Evolutionary conservation across 2,888 invertebrate genomes (phyloP), one percentile per base, ranked within the genome.

Genomic region (Chrysolina oricalcia): DNA sequence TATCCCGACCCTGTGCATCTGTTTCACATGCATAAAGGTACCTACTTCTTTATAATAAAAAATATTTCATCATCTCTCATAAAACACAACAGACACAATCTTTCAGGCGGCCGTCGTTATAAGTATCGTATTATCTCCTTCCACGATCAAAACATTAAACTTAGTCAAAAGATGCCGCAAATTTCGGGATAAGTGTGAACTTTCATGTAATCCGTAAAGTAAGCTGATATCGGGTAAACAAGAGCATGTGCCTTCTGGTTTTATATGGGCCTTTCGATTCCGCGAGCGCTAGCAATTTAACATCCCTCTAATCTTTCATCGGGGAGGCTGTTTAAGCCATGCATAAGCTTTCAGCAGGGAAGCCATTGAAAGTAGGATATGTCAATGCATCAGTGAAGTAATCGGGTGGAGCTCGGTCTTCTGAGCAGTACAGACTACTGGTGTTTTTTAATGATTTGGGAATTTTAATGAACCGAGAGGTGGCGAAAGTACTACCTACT

Each of bases 161-260:
- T n/a, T 6, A 23, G 59, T 59, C 59, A 59, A 59, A 53, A 59
- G 59, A 35, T 35, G 59, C 59, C 59, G 59, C 23, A 35, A 17
- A 59, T 27, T 59, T 59, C 59, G 59, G n/a, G 17, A 59, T 59
- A 59, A 59, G 59, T 59, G 59, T 59, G 59, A 59, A 59, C 59
- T 35, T 59, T 59, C 59, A 9, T 53, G 53, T 53, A 53, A 53
- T 53, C 53, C 11, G 53, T 21, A 53, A 35, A 23, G 59, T 19
- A 35, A 59, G 59, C 59, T 27, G 59, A 35, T 48, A 23, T 67
- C 27, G 35, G 8, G 50, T 67, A 67, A 67, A 50, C 23, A 27
- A 50, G 48, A 50, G 35, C 50, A 67, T 67, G 48, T 67, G 67
- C 50, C 27, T 67, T 67, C 23, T 9, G 15, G 46, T 66, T n/a